Evolutionary conservation across 2,797 vertebrate genomes (phyloP).

Genomic region (Sphaeramia orbicularis): DNA sequence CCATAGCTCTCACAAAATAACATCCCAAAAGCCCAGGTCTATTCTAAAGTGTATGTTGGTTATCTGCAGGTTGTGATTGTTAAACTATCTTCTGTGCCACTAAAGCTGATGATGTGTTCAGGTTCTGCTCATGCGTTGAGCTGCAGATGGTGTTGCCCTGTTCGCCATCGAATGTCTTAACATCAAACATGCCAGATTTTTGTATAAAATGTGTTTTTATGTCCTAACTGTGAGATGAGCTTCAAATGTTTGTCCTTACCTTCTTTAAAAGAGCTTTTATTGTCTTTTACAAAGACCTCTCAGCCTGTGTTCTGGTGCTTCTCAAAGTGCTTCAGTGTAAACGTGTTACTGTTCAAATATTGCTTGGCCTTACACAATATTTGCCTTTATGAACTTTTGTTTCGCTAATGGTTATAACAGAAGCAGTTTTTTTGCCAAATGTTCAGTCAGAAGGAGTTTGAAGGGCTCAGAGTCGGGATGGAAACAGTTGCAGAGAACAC

Average conservation of each 20-base stretch:
- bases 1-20: too few relatives aligned
- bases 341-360: slow-evolving; percentile 43
- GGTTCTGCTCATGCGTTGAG: too few relatives aligned
- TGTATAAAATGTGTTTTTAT: slow-evolving; percentile 9
- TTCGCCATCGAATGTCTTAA: too few relatives aligned
- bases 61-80: too few relatives aligned
- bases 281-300: slow-evolving; percentile 21
- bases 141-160: too few relatives aligned
- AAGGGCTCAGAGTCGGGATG: too few relatives aligned
- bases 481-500: too few relatives aligned
- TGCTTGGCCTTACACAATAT: slow-evolving; percentile 37
- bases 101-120: too few relatives aligned
- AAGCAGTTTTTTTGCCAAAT: slow-evolving; percentile 7
- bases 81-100: too few relatives aligned
- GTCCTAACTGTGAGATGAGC: slow-evolving; percentile 14
- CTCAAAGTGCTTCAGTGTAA: slow-evolving; percentile 35
- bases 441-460: neutral
- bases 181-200: too few relatives aligned
- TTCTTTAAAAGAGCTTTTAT: slow-evolving; percentile 6
- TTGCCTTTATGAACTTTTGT: slow-evolving; percentile 39
- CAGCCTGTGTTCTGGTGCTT: slow-evolving; percentile 25
- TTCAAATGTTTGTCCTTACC: slow-evolving; percentile 2
- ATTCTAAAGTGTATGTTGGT: too few relatives aligned
- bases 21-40: too few relatives aligned
- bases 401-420: slow-evolving; percentile 15